Evolutionary conservation across 2,797 vertebrate species (phyloP).

Genomic region (Atherinosoma microstoma): DNA sequence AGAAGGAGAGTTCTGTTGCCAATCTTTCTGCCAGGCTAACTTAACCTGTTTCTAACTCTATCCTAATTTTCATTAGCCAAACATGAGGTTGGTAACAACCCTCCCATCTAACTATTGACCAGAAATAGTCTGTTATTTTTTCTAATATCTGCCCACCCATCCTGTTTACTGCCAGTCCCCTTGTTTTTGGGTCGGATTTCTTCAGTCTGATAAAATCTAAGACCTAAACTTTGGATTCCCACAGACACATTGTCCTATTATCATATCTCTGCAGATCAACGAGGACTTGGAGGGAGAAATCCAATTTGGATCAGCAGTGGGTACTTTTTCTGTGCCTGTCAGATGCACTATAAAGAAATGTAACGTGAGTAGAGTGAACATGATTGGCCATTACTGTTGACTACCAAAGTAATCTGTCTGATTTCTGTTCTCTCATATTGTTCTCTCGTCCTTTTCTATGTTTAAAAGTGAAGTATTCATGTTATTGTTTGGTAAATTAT

Average conservation of each 20-base stretch:
- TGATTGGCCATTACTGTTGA: not conserved
- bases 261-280: slow-evolving; percentile 83
- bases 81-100: not conserved
- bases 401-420: not conserved
- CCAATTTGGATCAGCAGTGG: slow-evolving; percentile 85
- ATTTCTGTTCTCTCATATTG: not conserved
- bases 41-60: not conserved
- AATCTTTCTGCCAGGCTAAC: not conserved
- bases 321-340: slow-evolving; percentile 88
- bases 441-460: not conserved
- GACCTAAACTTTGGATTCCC: slow-evolving; percentile 15
- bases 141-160: slow-evolving; percentile 2
- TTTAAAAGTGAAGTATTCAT: not conserved
- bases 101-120: not conserved
- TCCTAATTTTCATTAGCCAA: not conserved
- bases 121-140: not conserved
- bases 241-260: slow-evolving; percentile 5
- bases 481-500: not conserved
- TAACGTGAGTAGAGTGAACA: slow-evolving; percentile 76
- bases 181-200: slow-evolving; percentile 1
- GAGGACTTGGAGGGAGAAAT: slow-evolving; percentile 89
- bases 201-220: not conserved
- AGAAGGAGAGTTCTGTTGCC: not conserved
- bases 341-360: slow-evolving; percentile 91
- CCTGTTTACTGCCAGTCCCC: not conserved